Evolutionary conservation across 2,888 invertebrate species (phyloP).

Genomic region (Phania funesta): DNA sequence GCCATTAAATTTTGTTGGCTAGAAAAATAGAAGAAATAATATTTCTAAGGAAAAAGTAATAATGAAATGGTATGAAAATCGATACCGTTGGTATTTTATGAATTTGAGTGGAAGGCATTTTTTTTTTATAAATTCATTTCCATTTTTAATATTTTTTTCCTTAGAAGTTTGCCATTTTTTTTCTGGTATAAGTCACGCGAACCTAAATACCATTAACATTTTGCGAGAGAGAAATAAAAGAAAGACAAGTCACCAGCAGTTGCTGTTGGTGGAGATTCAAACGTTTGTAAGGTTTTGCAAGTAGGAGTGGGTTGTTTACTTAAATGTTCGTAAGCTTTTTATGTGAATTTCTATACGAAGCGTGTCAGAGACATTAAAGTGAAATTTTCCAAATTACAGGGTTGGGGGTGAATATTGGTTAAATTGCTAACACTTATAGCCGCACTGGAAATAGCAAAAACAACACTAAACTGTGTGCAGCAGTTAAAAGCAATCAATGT

Average conservation of each 20-base stretch:
- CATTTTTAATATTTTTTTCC: slow-evolving; percentile 57
- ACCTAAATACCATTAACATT: slow-evolving; percentile 70
- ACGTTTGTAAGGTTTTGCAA: slow-evolving; percentile 6
- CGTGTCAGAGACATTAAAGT: slow-evolving; percentile 63
- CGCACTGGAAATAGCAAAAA: slow-evolving; percentile 6
- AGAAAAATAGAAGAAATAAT: background rate
- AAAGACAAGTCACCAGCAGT: slow-evolving; percentile 37
- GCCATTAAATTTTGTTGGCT: slow-evolving; percentile 66
- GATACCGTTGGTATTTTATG: slow-evolving; percentile 70
- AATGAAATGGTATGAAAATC: slow-evolving; percentile 71
- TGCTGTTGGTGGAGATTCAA: background rate
- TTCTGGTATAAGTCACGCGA: slow-evolving; percentile 75
- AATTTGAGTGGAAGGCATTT: slow-evolving; percentile 63
- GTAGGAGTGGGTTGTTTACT: slow-evolving; percentile 9
- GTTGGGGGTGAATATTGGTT: background rate
- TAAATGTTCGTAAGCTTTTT: slow-evolving; percentile 31
- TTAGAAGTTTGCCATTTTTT: slow-evolving; percentile 69
- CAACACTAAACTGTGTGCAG: slow-evolving; percentile 74
- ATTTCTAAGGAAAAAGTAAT: slow-evolving; percentile 22
- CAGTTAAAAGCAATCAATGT: slow-evolving; percentile 79
- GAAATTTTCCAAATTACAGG: slow-evolving; percentile 39
- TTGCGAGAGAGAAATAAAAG: slow-evolving; percentile 11
- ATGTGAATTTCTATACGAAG: slow-evolving; percentile 33
- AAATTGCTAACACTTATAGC: slow-evolving; percentile 39
- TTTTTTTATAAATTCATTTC: slow-evolving; percentile 49